Evolutionary conservation across 2,797 vertebrate genomes (phyloP), one percentile per base, ranked within the genome.

Genomic region (Benthosema pterotum): DNA sequence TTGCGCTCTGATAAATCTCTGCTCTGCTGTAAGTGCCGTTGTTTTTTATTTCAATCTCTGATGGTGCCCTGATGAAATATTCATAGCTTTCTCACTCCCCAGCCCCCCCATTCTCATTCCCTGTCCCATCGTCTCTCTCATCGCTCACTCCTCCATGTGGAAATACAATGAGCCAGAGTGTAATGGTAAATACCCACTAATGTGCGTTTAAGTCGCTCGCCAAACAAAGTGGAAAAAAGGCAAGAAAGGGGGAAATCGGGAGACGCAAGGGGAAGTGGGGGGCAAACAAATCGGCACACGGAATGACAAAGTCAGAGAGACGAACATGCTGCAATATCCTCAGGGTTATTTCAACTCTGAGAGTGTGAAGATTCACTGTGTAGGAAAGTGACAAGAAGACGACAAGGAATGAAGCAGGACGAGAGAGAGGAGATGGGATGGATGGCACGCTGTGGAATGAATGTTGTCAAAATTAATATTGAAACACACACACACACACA

Each of bases 41-140:
- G 65, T 77, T 78, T 38, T 78, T 72, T 74, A 69, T 78, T 74
- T 77, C 59, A 68, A 73, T 53, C 61, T 67, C 69, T 72, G 65
- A 69, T 71, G 63, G 71, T 62, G 56, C 16, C 42, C 56, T 65
- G 69, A 80, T 87, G 69, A 87, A 87, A 85, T 67, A 84, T 83
- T 83, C 51, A 85, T 81, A 17, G 11, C 42, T 52, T 52, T 22
- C 6, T 63, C 32, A 38, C 53, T 71, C 57, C 19, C 66, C 0
- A 22, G 17, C 46, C 9, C 1, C 18, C 18, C 22, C 54, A 16
- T 16, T 57, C 13, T 53, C 3, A 43, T 42, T 65, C 51, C 47
- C 49, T 16, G 17, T 15, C 6, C 25, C 48, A 11, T 51, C 2
- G n/a, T 50, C 49, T 47, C 46, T 46, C 59, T 63, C 46, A 57